Conservation (phyloP, 2,113 vertebrate species). For the Mesembrinibis cayennensis region DNA sequence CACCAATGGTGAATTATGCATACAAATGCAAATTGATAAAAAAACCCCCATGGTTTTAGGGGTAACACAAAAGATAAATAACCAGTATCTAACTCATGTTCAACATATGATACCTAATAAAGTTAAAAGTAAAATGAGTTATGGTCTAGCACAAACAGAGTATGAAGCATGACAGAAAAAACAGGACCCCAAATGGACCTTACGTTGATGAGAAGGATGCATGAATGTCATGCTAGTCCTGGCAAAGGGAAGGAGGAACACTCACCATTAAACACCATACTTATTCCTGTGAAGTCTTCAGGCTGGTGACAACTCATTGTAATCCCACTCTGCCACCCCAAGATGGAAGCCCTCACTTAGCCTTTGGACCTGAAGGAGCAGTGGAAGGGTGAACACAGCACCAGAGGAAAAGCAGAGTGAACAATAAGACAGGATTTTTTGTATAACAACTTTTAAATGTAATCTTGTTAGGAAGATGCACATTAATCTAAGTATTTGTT, state of each 20-base stretch:
- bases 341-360: neutral
- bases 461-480: neutral
- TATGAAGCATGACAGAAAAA: neutral
- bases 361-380: neutral
- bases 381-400: neutral
- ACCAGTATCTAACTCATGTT: neutral
- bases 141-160: neutral
- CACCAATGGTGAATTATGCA: neutral
- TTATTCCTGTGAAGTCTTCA: neutral
- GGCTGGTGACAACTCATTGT: neutral
- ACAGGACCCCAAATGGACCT: neutral
- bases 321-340: neutral
- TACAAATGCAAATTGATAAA: neutral
- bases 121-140: neutral
- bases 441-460: neutral
- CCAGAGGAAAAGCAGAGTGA: neutral
- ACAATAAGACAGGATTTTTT: neutral
- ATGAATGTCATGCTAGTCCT: neutral
- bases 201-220: neutral
- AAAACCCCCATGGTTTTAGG: neutral
- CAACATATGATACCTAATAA: neutral
- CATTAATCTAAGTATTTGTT: neutral
- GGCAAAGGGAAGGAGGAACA: neutral
- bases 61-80: neutral
- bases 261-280: neutral